Evolutionary conservation across 2,113 vertebrate genomes (phyloP).

Genomic region (Onychostoma macrolepis): DNA sequence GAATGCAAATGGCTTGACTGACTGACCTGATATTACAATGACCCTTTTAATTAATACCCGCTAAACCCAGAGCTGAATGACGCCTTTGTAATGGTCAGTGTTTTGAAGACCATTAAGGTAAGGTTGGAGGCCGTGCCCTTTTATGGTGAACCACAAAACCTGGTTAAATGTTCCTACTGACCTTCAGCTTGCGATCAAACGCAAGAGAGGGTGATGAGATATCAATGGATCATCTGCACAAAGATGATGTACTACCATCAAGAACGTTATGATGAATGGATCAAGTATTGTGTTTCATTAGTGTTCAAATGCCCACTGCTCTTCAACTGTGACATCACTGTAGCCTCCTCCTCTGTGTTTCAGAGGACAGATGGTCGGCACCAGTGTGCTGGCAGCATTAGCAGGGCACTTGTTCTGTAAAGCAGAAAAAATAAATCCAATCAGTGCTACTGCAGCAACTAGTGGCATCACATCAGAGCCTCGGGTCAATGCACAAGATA

Average conservation of each 20-base stretch:
- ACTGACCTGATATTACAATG: background rate
- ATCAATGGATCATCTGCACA: background rate
- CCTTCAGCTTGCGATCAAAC: background rate
- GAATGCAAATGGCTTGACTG: background rate
- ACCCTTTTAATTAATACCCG: background rate
- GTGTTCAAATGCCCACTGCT: background rate
- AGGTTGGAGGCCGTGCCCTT: background rate
- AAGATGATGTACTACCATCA: background rate
- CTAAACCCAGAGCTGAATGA: background rate
- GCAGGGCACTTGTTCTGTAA: conserved; percentile 19
- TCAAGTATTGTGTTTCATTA: background rate
- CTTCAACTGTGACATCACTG: background rate
- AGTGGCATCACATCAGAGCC: conserved; percentile 18
- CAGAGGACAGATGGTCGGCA: conserved; percentile 53
- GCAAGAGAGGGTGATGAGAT: background rate
- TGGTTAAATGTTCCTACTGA: background rate
- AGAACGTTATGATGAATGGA: background rate
- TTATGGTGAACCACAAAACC: background rate
- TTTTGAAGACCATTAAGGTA: background rate
- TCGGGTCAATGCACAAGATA: conserved; percentile 1
- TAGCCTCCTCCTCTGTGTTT: background rate
- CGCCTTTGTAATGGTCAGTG: background rate
- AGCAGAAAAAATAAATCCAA: conserved; percentile 35
- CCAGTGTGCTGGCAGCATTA: conserved; percentile 42
- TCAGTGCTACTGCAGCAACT: conserved; percentile 12